phyloP scores from a whole-genome alignment of 1,140 invertebrate species.

The Neotoxoptera formosana region DNA sequence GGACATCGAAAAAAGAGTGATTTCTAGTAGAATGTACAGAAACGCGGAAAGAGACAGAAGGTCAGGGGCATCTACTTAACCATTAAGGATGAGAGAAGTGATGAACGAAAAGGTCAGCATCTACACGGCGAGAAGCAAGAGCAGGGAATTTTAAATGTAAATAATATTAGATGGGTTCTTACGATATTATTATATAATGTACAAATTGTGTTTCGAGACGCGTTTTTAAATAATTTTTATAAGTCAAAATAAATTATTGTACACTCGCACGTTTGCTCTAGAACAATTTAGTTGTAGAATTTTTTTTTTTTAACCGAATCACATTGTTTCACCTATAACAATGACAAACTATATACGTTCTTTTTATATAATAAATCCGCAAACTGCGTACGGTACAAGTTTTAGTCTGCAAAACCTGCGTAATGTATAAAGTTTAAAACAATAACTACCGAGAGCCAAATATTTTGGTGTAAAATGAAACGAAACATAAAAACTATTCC shows the following conservation, averaged over 20 bases:
- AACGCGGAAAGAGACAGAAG: too few relatives aligned
- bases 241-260: not conserved
- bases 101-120: too few relatives aligned
- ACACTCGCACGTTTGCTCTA: not conserved
- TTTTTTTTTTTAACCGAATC: not conserved
- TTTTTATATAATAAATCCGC: constrained; percentile 2
- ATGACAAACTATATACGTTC: constrained; percentile 12
- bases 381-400: constrained; percentile 28
- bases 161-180: too few relatives aligned
- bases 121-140: too few relatives aligned
- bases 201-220: not conserved
- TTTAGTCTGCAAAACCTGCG: not conserved
- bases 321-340: not conserved
- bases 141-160: too few relatives aligned
- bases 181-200: too few relatives aligned
- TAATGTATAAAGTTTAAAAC: constrained; percentile 42
- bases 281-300: not conserved
- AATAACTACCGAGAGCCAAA: constrained; percentile 28
- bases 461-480: constrained; percentile 3
- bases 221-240: not conserved
- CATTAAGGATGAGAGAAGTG: too few relatives aligned
- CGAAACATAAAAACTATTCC: constrained; percentile 10
- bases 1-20: too few relatives aligned
- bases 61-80: too few relatives aligned
- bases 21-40: too few relatives aligned